These are phyloP conservation scores for Dendrolimus punctatus DNA, from an alignment of 1,140 invertebrate genomes.

Conservation along the genomic window DNA sequence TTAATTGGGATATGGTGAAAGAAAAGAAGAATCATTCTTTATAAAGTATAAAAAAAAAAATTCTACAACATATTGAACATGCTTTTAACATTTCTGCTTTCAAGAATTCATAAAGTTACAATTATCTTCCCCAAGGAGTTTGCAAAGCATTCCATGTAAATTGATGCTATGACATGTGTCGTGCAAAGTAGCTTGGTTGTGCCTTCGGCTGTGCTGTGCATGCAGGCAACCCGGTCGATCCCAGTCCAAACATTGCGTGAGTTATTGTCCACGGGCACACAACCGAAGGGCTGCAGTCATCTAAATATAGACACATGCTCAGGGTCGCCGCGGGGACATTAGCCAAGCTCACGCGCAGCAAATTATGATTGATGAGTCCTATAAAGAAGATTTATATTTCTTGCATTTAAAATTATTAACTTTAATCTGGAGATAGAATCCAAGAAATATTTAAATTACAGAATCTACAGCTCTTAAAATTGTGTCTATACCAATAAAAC, in stretches of 20 bases:
- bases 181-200: not conserved
- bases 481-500: too few species aligned
- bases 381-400: conserved; percentile 9
- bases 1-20: too few species aligned
- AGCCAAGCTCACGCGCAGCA: conserved; percentile 50
- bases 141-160: conserved; percentile 3
- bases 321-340: conserved; percentile 45
- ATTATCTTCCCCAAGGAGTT: not conserved
- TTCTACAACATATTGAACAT: too few species aligned
- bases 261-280: conserved; percentile 32
- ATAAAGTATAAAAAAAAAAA: too few species aligned
- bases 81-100: conserved; percentile 1
- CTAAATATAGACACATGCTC: conserved; percentile 51
- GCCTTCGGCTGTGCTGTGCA: too few species aligned
- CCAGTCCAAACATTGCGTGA: conserved; percentile 42
- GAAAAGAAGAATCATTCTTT: too few species aligned
- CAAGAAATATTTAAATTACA: too few species aligned
- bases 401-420: too few species aligned
- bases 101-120: conserved; percentile 18
- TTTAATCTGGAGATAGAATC: too few species aligned
- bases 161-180: conserved; percentile 3
- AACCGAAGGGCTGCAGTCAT: conserved; percentile 42
- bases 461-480: too few species aligned
- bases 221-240: not conserved
- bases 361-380: conserved; percentile 57